Percentiles rank a stretch among this genome's conserved stretches.
Evolutionary conservation across 2,113 vertebrate genomes (phyloP).

Genomic region (Erinaceus europaeus): DNA sequence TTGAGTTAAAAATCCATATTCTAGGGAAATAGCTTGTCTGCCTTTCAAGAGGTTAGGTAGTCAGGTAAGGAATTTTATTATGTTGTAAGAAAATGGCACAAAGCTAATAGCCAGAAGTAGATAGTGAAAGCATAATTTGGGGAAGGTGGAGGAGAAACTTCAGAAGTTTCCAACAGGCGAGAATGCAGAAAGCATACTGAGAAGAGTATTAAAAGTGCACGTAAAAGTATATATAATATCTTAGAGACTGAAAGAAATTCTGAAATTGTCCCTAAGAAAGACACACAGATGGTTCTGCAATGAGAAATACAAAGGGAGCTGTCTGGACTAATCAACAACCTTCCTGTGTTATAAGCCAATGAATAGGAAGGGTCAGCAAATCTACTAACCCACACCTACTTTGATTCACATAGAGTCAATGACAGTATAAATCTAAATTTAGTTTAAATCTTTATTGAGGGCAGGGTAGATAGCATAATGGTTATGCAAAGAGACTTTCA

Average conservation of each 20-base stretch:
- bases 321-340: background rate
- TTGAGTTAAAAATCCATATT: background rate
- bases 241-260: background rate
- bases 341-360: background rate
- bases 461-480: too few species aligned
- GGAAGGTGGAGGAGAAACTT: background rate
- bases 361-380: background rate
- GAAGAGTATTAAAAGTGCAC: background rate
- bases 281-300: background rate
- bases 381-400: background rate
- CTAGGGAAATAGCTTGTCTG: background rate
- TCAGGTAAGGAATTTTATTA: background rate
- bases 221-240: background rate
- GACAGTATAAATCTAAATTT: background rate
- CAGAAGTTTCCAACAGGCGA: background rate
- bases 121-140: background rate
- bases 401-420: background rate
- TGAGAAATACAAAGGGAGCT: background rate
- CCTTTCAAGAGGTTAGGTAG: slow-evolving; percentile 14
- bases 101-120: background rate
- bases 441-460: background rate
- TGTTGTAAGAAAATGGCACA: background rate
- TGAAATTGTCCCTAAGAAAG: background rate
- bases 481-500: too few species aligned
- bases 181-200: background rate